Evolutionary conservation across 2,888 invertebrate species (phyloP).

Genomic region (Marasmarcha lunaedactyla): DNA sequence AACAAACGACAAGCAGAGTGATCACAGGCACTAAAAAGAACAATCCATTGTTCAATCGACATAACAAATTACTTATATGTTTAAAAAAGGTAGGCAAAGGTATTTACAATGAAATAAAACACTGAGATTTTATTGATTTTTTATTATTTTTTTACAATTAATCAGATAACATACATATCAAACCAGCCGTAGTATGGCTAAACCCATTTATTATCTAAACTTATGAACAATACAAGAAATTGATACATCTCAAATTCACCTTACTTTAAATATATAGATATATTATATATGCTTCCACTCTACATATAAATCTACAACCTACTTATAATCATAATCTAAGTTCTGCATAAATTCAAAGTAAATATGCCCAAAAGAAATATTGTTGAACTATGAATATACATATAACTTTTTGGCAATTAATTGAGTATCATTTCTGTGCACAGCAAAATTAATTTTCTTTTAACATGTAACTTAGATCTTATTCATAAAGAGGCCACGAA

Average conservation of each 20-base stretch:
- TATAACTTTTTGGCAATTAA: slow-evolving; percentile 72
- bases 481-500: slow-evolving; percentile 70
- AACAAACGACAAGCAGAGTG: no score
- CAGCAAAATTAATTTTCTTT: slow-evolving; percentile 69
- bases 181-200: slow-evolving; percentile 71
- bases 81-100: no score
- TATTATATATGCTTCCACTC: slow-evolving; percentile 67
- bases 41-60: no score
- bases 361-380: slow-evolving; percentile 71
- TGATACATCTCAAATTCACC: slow-evolving; percentile 70
- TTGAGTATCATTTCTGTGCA: slow-evolving; percentile 73
- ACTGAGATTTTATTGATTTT: slow-evolving; percentile 45
- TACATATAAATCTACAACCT: slow-evolving; percentile 69
- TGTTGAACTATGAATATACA: slow-evolving; percentile 70
- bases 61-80: no score
- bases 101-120: slow-evolving; percentile 51
- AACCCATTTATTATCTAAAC: slow-evolving; percentile 71
- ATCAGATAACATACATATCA: slow-evolving; percentile 71
- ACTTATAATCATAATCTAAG: slow-evolving; percentile 65
- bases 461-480: slow-evolving; percentile 71
- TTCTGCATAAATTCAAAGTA: slow-evolving; percentile 70
- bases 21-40: no score
- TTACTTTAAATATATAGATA: slow-evolving; percentile 65
- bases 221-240: slow-evolving; percentile 70
- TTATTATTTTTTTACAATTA: slow-evolving; percentile 62